These are phyloP conservation scores for Drosophila testacea DNA, from an alignment of 2,888 invertebrate genomes.

Conservation along the genomic window DNA sequence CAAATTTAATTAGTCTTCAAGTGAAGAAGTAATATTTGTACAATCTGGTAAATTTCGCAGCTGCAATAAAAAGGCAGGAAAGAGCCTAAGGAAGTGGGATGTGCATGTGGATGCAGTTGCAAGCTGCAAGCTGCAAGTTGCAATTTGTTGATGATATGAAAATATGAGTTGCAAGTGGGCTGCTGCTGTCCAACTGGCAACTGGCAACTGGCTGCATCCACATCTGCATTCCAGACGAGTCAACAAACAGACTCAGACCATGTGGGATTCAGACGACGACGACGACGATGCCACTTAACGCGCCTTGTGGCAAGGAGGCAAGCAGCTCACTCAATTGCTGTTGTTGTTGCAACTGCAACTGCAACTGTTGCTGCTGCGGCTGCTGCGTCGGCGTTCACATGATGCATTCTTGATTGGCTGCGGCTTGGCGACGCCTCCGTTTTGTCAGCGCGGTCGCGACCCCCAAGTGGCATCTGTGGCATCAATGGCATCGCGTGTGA, in stretches of 20 bases:
- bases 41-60: conserved; percentile 75
- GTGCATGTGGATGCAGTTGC: conserved; percentile 41
- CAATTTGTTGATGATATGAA: conserved; percentile 60
- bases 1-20: conserved; percentile 84
- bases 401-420: conserved; percentile 34
- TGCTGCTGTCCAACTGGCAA: conserved; percentile 45
- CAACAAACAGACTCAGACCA: conserved; percentile 64
- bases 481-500: conserved; percentile 71
- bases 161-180: conserved; percentile 75
- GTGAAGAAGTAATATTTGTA: conserved; percentile 81
- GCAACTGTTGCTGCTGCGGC: conserved; percentile 22
- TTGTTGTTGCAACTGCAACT: conserved; percentile 43
- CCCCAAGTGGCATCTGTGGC: conserved; percentile 51
- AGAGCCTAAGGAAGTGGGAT: conserved; percentile 58
- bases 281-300: conserved; percentile 58
- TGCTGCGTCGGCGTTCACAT: conserved; percentile 28
- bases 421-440: conserved; percentile 61
- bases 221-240: conserved; percentile 78
- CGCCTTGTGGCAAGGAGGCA: conserved; percentile 13
- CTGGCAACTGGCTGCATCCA: conserved; percentile 39
- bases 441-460: conserved; percentile 63
- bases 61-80: conserved; percentile 53
- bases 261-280: conserved; percentile 78
- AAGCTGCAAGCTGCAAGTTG: conserved; percentile 18
- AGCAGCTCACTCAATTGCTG: conserved; percentile 30